phyloP scores from a whole-genome alignment of 2,113 vertebrate species.

The Heliornis fulica region DNA sequence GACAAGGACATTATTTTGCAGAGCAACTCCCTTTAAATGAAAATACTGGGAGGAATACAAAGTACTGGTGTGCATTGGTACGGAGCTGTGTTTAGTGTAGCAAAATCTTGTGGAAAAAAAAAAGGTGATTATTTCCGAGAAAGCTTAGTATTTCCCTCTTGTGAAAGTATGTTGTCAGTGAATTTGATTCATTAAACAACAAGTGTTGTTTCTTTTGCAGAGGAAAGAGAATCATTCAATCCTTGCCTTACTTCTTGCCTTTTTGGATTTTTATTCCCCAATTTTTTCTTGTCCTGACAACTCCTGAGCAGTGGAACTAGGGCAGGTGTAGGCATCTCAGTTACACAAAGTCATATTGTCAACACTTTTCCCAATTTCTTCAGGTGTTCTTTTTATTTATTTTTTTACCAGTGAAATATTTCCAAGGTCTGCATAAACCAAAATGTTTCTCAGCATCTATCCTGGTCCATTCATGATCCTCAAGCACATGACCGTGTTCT shows the following conservation, averaged over 20 bases:
- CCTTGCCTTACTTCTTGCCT: background rate
- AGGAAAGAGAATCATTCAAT: background rate
- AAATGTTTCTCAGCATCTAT: background rate
- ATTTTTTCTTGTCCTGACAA: background rate
- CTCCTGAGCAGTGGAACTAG: background rate
- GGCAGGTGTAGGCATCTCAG: background rate
- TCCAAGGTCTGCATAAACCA: background rate
- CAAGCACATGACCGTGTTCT: background rate
- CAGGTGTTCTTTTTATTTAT: too few species aligned
- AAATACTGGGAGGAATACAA: conserved; percentile 78
- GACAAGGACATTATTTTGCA: conserved; percentile 95
- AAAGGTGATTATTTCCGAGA: background rate
- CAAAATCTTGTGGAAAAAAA: conserved; percentile 44
- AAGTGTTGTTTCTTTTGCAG: background rate
- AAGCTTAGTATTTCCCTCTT: background rate
- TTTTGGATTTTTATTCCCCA: conserved; percentile 32
- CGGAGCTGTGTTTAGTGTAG: conserved; percentile 50
- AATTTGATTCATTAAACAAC: conserved; percentile 27
- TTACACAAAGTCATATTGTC: background rate
- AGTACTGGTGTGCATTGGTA: conserved; percentile 47
- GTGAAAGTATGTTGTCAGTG: background rate
- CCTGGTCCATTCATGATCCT: background rate
- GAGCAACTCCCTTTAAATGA: conserved; percentile 77
- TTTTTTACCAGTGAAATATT: background rate
- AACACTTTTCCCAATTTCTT: background rate